phyloP scores from a whole-genome alignment of 2,113 vertebrate genomes.

The Myodes glareolus region DNA sequence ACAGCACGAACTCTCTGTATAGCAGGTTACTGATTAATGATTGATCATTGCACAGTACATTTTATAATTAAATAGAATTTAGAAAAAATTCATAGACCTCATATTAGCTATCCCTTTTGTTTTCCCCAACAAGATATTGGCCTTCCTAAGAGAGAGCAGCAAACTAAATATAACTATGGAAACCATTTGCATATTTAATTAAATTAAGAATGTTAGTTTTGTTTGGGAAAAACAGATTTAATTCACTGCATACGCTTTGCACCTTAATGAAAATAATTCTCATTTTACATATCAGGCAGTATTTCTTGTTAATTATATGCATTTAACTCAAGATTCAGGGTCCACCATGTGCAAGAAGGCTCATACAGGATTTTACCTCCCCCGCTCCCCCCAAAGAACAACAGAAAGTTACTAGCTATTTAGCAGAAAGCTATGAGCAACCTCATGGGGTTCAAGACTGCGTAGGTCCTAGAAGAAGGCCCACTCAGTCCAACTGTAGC shows the following conservation, averaged over 20 bases:
- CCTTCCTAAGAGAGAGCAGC: neutral
- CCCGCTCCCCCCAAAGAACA: neutral
- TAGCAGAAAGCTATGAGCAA: neutral
- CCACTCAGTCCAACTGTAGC: neutral
- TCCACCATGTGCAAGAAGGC: neutral
- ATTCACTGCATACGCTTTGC: neutral
- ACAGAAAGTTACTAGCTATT: neutral
- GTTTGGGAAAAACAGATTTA: slow-evolving; percentile 26
- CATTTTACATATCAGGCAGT: neutral
- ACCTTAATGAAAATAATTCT: neutral
- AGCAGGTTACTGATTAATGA: neutral
- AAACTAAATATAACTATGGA: neutral
- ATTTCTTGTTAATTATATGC: neutral
- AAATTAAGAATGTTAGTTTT: slow-evolving; percentile 36
- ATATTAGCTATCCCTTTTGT: neutral
- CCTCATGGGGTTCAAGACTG: neutral
- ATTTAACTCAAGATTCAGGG: neutral
- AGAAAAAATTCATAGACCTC: neutral
- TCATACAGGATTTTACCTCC: too few species aligned
- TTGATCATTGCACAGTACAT: neutral
- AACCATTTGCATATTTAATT: neutral
- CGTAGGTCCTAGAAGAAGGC: neutral
- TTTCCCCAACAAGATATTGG: neutral
- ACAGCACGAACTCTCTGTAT: neutral
- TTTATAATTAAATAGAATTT: slow-evolving; percentile 36